These are phyloP conservation scores for Martes martes DNA, from an alignment of 2,113 vertebrate species.

Conservation along the genomic window DNA sequence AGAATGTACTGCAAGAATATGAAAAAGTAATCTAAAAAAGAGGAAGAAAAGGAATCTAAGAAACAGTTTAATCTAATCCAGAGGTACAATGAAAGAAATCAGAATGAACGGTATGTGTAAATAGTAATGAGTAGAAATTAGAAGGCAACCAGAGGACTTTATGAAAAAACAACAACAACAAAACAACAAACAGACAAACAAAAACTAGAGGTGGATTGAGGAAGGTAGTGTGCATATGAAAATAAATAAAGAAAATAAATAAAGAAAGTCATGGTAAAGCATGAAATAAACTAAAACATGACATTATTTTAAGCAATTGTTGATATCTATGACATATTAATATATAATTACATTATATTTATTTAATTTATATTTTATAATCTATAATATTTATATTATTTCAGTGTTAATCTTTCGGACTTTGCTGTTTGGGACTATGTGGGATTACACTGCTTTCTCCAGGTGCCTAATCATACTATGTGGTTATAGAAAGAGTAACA, in stretches of 20 bases:
- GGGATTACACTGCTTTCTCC: not conserved
- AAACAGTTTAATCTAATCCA: conserved; percentile 1
- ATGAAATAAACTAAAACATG: not conserved
- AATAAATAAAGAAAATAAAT: not conserved
- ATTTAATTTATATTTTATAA: not conserved
- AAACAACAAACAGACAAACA: no score
- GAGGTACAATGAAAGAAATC: conserved; percentile 5
- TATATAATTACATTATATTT: not conserved
- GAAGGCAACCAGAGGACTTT: not conserved
- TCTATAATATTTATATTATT: not conserved
- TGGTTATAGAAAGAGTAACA: conserved; percentile 3
- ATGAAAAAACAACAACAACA: not conserved
- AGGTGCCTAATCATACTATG: not conserved
- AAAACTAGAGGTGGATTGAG: not conserved
- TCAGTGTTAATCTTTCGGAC: not conserved
- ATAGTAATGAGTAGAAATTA: conserved; percentile 3
- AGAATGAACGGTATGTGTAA: not conserved
- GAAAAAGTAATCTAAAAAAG: conserved; percentile 2
- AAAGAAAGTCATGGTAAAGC: not conserved
- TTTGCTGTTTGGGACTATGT: not conserved
- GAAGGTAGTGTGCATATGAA: not conserved
- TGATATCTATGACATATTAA: not conserved
- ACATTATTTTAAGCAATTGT: not conserved
- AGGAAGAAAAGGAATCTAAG: not conserved
- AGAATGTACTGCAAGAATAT: not conserved